Percentiles rank a stretch among this genome's conserved stretches.
Evolutionary conservation across 2,113 vertebrate species (phyloP).

Genomic region (Neoarius graeffei): DNA sequence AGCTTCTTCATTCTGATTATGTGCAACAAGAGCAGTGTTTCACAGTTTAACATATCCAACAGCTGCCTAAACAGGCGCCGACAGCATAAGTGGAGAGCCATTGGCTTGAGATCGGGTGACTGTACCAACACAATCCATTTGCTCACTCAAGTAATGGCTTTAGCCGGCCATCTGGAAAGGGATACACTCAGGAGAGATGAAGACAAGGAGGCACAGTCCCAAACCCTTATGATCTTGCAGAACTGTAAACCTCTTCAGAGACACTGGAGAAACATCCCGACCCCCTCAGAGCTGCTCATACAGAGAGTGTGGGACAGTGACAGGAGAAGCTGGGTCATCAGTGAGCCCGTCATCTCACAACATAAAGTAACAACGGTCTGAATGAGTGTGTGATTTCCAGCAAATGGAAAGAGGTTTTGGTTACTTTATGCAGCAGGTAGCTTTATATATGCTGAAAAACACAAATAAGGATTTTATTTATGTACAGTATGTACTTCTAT

Average conservation of each 20-base stretch:
- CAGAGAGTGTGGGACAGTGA: conserved; percentile 56
- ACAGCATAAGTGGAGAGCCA: conserved; percentile 51
- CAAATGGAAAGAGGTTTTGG: background rate
- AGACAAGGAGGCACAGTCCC: conserved; percentile 59
- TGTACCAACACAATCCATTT: conserved; percentile 62
- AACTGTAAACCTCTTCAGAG: conserved; percentile 64
- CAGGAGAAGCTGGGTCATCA: conserved; percentile 29
- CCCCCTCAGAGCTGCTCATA: conserved; percentile 55
- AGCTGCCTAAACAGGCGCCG: background rate
- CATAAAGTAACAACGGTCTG: background rate
- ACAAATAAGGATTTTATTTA: background rate
- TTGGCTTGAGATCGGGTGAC: conserved; percentile 62
- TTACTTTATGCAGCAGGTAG: background rate
- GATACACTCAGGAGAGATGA: conserved; percentile 65
- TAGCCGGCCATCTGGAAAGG: conserved; percentile 58
- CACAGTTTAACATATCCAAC: conserved; percentile 20
- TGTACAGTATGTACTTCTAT: background rate
- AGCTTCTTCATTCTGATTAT: conserved; percentile 44
- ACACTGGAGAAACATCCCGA: conserved; percentile 8
- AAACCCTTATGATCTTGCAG: conserved; percentile 61
- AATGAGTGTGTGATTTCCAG: background rate
- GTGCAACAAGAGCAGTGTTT: conserved; percentile 27
- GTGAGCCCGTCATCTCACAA: background rate
- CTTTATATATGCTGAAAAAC: background rate
- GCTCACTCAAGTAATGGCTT: conserved; percentile 54